These are phyloP conservation scores for Glaucomys volans DNA, from an alignment of 2,113 vertebrate species.

Conservation along the genomic window DNA sequence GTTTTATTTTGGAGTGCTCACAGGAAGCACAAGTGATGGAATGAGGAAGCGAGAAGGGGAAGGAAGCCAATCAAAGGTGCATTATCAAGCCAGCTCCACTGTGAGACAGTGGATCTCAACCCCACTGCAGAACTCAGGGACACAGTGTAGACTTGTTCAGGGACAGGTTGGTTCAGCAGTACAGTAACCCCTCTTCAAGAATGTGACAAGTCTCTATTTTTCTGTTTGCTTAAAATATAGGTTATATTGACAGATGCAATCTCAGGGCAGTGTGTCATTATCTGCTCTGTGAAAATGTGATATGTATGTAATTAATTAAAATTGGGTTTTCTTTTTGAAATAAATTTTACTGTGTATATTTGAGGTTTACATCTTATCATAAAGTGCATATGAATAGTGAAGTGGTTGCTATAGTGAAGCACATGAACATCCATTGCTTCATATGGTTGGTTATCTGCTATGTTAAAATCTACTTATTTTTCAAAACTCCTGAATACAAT, in stretches of 20 bases:
- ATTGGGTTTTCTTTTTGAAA: not conserved
- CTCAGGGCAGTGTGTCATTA: not conserved
- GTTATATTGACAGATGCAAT: not conserved
- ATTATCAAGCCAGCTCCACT: not conserved
- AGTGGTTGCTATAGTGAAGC: not conserved
- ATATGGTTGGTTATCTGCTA: not conserved
- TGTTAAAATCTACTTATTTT: not conserved
- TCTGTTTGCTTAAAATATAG: not conserved
- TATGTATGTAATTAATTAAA: not conserved
- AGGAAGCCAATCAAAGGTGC: not conserved
- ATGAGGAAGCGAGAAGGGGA: not conserved
- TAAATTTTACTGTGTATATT: not conserved
- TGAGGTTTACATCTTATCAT: not conserved
- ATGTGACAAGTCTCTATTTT: not conserved
- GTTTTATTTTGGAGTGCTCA: conserved; percentile 44
- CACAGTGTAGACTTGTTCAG: not conserved
- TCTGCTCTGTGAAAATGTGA: not conserved
- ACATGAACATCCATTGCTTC: not conserved
- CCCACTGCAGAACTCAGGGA: not conserved
- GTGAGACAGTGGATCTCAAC: not conserved
- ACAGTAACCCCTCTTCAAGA: not conserved
- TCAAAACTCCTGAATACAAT: not conserved
- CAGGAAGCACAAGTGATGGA: not conserved
- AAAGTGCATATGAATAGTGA: not conserved
- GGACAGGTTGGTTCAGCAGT: not conserved